Evolutionary conservation across 2,888 invertebrate genomes (phyloP).

Genomic region (Incurvaria masculella): DNA sequence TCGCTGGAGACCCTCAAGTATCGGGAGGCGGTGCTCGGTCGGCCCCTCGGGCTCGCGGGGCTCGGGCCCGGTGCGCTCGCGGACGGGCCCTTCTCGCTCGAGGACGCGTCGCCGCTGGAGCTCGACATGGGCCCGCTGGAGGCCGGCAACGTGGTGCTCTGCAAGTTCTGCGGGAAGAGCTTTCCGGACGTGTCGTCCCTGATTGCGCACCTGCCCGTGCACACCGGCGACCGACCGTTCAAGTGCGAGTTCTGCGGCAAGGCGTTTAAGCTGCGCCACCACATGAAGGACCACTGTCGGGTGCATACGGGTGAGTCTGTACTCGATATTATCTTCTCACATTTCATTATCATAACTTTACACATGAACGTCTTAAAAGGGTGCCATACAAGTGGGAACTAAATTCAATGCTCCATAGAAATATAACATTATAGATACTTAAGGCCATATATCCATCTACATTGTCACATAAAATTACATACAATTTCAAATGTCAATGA

Average conservation of each 20-base stretch:
- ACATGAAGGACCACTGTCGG: conserved; percentile 93
- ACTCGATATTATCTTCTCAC: too few species aligned
- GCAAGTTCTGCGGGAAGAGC: conserved; percentile 91
- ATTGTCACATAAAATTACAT: too few species aligned
- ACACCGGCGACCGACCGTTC: conserved; percentile 88
- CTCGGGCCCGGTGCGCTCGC: conserved; percentile 47
- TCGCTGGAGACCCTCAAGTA: conserved; percentile 85
- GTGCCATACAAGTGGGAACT: too few species aligned
- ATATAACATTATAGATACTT: too few species aligned
- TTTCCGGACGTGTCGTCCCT: conserved; percentile 88
- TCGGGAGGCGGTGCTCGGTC: conserved; percentile 62
- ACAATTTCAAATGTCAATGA: too few species aligned
- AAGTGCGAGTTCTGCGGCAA: conserved; percentile 94
- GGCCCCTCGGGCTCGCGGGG: conserved; percentile 41
- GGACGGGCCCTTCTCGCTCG: conserved; percentile 54
- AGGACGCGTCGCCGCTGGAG: conserved; percentile 49
- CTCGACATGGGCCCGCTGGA: conserved; percentile 57
- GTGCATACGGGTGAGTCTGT: conserved; percentile 75
- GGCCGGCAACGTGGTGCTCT: conserved; percentile 76
- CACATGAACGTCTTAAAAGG: too few species aligned
- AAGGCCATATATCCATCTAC: too few species aligned
- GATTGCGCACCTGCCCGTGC: conserved; percentile 83
- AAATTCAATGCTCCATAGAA: too few species aligned
- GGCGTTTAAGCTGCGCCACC: conserved; percentile 88
- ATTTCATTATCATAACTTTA: too few species aligned